Evolutionary conservation across 2,113 vertebrate genomes (phyloP).

Genomic region (Tonatia bakeri): DNA sequence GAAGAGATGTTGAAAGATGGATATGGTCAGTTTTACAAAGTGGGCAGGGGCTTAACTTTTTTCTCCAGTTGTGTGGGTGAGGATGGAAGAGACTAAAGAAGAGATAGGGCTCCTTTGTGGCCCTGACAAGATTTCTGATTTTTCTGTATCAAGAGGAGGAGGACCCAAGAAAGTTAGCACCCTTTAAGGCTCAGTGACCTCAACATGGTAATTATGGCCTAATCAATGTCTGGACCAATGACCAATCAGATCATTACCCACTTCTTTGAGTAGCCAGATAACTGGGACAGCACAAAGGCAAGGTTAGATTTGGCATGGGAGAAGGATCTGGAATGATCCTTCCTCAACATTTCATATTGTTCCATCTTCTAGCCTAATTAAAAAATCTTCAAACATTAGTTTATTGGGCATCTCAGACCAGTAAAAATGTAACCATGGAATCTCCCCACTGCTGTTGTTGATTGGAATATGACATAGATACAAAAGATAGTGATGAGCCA

Average conservation of each 20-base stretch:
- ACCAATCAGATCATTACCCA: not conserved
- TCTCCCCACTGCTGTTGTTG: not conserved
- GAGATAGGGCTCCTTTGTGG: not conserved
- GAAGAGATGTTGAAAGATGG: not conserved
- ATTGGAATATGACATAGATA: not conserved
- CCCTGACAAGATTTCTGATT: not conserved
- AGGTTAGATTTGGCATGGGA: not conserved
- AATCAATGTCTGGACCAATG: not conserved
- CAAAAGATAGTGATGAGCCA: not conserved
- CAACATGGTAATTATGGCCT: not conserved
- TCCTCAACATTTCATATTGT: not conserved
- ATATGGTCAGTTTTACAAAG: not conserved
- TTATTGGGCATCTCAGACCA: not conserved
- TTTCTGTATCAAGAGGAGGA: not conserved
- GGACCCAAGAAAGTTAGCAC: not conserved
- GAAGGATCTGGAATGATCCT: not conserved
- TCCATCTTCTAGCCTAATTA: not conserved
- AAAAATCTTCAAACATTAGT: not conserved
- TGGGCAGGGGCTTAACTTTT: not conserved
- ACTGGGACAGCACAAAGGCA: not conserved
- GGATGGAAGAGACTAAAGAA: not conserved
- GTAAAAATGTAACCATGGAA: not conserved
- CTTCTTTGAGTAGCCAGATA: not conserved
- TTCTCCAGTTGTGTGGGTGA: not conserved
- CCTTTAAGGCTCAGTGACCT: not conserved